Base-by-base conservation (phyloP, 2,888 invertebrate species). In the Ditula angustiorana region DNA sequence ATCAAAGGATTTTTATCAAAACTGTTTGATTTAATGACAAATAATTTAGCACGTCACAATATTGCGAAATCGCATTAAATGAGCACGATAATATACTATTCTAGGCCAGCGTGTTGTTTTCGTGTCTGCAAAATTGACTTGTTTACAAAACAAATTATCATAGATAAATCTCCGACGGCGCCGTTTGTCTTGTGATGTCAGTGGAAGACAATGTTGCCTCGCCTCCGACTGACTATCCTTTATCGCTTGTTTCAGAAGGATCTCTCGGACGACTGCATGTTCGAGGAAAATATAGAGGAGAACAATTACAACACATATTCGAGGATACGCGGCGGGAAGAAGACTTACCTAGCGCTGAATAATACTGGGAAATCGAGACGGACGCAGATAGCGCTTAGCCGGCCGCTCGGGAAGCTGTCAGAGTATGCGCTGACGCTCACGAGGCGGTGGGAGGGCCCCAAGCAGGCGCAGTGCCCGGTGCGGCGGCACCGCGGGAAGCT, bases 251-350 rank as follows among this genome's bases (percentile, higher is more conserved):
- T 96, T 79, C 96, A 97, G 97, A 96, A 95, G 93, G 95, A 96
- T 88, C 96, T 96, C 94, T 95, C 95, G 83, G 95, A 96, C 85
- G 96, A 96, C 81, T 97, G 97, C 93, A 95, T 97, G 85, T 97
- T 97, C 94, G 96, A 96, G 91, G 97, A 97, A 93, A 96, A 95
- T 84, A 95, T 97, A 88, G 97, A 96, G 87, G 95, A 95, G 87
- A 96, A 97, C 88, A 95, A 96, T 86, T 97, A 97, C 93, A 97
- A 97, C 87, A 96, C 96, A 65, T 97, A 97, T 92, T 96, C 96
- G 78, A 95, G 95, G 85, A 94, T 96, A 88, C 86, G 90, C 71
- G 93, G 88, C 70, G 94, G 94, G 76, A 93, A 93, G 83, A 95
- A 95, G 77, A 96, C 96, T 56, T 97, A 96, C 92, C 92, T 97